Evolutionary conservation across 2,113 vertebrate genomes (phyloP).

Genomic region (Sinocyclocheilus anshuiensis): DNA sequence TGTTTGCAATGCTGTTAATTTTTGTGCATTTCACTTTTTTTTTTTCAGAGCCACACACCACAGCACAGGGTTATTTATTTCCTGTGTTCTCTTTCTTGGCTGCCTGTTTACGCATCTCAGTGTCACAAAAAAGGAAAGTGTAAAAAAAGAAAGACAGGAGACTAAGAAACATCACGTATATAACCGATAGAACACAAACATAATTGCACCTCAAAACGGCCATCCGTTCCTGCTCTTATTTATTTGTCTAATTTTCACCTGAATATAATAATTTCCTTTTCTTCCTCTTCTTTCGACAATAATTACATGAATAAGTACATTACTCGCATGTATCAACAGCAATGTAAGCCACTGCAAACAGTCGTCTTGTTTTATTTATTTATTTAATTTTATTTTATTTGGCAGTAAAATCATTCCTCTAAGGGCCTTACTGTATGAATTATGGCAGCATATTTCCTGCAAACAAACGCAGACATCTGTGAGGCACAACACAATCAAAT

Average conservation of each 20-base stretch:
- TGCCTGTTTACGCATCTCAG: slow-evolving; percentile 26
- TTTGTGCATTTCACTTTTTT: slow-evolving; percentile 17
- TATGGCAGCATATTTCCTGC: slow-evolving; percentile 54
- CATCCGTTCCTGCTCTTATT: neutral
- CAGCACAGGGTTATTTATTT: slow-evolving; percentile 30
- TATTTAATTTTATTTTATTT: slow-evolving; percentile 40
- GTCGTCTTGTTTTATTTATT: slow-evolving; percentile 38
- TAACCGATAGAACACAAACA: neutral
- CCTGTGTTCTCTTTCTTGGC: slow-evolving; percentile 33
- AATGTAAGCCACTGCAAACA: neutral
- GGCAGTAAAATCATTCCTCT: slow-evolving; percentile 50
- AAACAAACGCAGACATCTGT: slow-evolving; percentile 56
- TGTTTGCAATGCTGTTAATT: slow-evolving; percentile 20
- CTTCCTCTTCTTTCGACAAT: no score
- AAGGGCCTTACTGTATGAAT: slow-evolving; percentile 52
- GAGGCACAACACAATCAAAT: slow-evolving; percentile 59
- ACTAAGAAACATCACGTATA: neutral
- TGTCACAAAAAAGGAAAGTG: slow-evolving; percentile 9
- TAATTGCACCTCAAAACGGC: neutral
- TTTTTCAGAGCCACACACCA: slow-evolving; percentile 27
- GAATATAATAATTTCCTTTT: neutral
- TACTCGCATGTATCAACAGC: slow-evolving; percentile 12
- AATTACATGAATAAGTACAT: slow-evolving; percentile 20
- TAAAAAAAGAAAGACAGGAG: neutral
- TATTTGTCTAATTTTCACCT: slow-evolving; percentile 21